phyloP scores from a whole-genome alignment of 2,797 vertebrate species.

The Setipinna tenuifilis region DNA sequence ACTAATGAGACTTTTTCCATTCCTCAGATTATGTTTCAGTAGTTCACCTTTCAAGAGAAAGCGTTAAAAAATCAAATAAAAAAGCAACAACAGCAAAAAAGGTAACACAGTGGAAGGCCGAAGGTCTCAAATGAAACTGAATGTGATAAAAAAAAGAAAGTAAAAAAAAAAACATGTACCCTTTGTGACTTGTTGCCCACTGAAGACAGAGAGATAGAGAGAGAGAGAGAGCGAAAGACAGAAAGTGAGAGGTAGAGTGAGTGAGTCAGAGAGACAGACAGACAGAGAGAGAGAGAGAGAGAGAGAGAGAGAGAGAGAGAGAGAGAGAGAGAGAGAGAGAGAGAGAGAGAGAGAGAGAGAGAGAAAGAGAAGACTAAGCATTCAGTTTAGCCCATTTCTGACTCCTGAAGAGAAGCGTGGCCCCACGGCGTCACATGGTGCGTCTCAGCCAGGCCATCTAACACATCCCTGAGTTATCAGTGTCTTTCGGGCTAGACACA shows the following conservation, averaged over 20 bases:
- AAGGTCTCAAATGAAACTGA: background rate
- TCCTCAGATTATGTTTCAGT: slow-evolving; percentile 14
- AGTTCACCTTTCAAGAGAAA: slow-evolving; percentile 21
- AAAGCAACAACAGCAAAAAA: background rate
- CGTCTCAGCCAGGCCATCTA: background rate
- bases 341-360: background rate
- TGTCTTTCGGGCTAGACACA: background rate
- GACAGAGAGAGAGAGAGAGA: background rate
- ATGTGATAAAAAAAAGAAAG: background rate
- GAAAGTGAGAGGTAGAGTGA: background rate
- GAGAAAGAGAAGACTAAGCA: no score
- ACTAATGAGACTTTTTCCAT: background rate
- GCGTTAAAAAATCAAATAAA: background rate
- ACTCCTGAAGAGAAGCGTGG: background rate
- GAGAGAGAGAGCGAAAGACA: background rate
- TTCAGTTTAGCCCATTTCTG: background rate
- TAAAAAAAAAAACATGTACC: background rate
- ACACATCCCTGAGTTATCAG: background rate
- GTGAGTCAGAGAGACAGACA: background rate
- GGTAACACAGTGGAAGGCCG: background rate
- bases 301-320: background rate
- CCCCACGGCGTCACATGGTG: background rate
- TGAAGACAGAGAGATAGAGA: background rate
- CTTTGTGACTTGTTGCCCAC: background rate
- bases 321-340: slow-evolving; percentile 11